Conservation (phyloP, 2,113 vertebrate species). For the Okapia johnstoni region DNA sequence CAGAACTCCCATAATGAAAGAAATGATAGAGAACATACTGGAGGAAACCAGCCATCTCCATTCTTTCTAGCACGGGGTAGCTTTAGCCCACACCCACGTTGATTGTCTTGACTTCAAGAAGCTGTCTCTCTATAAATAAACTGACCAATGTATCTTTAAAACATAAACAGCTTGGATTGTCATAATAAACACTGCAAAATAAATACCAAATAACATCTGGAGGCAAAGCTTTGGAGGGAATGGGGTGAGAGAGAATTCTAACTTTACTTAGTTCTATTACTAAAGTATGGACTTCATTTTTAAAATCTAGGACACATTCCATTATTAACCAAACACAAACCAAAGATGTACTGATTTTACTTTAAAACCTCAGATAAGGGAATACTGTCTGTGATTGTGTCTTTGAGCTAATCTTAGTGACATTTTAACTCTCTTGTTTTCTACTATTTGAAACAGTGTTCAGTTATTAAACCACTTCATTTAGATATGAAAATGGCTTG, state of each 20-base stretch:
- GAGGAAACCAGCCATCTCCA: not conserved
- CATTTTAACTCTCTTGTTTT: slow-evolving; percentile 58
- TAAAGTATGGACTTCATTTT: slow-evolving; percentile 57
- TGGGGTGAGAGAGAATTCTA: not conserved
- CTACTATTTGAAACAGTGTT: slow-evolving; percentile 59
- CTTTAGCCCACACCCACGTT: not conserved
- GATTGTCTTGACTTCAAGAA: slow-evolving; percentile 42
- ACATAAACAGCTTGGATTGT: slow-evolving; percentile 40
- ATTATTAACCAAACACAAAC: slow-evolving; percentile 55
- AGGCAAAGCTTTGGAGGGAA: slow-evolving; percentile 15
- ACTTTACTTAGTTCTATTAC: slow-evolving; percentile 45
- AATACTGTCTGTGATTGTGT: slow-evolving; percentile 53
- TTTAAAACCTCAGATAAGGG: slow-evolving; percentile 66
- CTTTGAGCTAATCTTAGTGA: slow-evolving; percentile 55
- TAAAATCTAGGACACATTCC: slow-evolving; percentile 62
- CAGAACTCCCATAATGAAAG: not conserved
- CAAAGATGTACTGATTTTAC: slow-evolving; percentile 59
- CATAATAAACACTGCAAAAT: slow-evolving; percentile 62
- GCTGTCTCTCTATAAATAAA: slow-evolving; percentile 58
- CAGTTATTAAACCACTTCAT: slow-evolving; percentile 55
- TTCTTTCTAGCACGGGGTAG: not conserved
- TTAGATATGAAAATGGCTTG: slow-evolving; percentile 39
- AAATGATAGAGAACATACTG: not conserved
- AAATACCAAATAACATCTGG: slow-evolving; percentile 59
- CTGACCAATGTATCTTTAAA: slow-evolving; percentile 33